Evolutionary conservation across 2,797 vertebrate species (phyloP).

Genomic region (Thalassophryne amazonica): DNA sequence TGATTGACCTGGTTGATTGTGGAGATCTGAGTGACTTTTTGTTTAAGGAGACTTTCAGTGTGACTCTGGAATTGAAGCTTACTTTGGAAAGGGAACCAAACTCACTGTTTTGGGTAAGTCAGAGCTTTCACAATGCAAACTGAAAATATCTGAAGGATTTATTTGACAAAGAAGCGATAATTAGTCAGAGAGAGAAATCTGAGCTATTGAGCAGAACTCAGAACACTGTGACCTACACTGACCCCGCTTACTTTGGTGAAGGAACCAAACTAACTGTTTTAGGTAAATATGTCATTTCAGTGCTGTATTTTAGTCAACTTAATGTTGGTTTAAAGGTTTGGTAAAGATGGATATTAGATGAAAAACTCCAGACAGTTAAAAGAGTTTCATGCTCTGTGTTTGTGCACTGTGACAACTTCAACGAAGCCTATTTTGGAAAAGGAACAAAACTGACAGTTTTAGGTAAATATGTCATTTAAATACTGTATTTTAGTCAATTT

Average conservation of each 20-base stretch:
- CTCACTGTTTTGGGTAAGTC: slow-evolving; percentile 63
- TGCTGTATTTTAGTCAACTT: neutral
- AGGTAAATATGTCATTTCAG: slow-evolving; percentile 41
- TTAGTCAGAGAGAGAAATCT: neutral
- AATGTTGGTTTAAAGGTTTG: neutral
- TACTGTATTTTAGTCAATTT: neutral
- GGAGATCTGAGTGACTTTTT: slow-evolving; percentile 35
- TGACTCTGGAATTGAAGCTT: slow-evolving; percentile 51
- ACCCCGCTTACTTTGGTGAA: slow-evolving; percentile 51
- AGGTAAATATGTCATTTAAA: slow-evolving; percentile 39
- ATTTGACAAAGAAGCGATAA: neutral
- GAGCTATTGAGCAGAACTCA: slow-evolving; percentile 28
- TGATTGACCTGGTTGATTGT: no score
- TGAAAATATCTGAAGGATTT: neutral
- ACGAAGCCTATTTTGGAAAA: slow-evolving; percentile 57
- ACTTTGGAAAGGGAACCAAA: slow-evolving; percentile 68
- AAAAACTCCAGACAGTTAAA: neutral
- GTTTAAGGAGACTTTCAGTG: slow-evolving; percentile 37
- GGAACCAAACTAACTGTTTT: slow-evolving; percentile 65
- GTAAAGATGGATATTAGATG: neutral
- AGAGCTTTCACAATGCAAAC: neutral
- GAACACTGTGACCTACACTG: slow-evolving; percentile 40
- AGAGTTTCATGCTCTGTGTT: slow-evolving; percentile 31
- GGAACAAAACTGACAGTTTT: slow-evolving; percentile 72
- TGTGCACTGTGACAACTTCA: slow-evolving; percentile 52